Conservation (phyloP, 2,888 invertebrate species). For the Esperia sulphurella region DNA sequence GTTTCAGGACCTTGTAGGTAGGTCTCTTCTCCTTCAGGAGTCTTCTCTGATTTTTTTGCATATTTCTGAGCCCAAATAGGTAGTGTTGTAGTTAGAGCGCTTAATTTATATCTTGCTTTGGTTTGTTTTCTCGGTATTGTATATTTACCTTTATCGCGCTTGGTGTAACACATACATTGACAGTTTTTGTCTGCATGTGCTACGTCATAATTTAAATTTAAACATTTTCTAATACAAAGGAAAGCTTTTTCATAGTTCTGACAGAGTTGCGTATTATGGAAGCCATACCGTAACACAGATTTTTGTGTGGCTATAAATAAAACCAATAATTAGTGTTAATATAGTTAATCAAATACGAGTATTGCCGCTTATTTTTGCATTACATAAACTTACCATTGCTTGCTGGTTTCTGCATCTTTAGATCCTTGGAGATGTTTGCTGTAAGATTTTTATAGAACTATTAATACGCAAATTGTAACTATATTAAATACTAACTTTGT, state of each 20-base stretch:
- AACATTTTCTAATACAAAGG: conserved; percentile 51
- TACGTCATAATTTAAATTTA: conserved; percentile 41
- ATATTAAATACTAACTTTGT: no score
- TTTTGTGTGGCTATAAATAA: not conserved
- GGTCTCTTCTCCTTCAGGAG: no score
- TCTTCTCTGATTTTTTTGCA: no score
- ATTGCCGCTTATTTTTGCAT: not conserved
- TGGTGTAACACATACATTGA: conserved; percentile 43
- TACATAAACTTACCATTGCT: not conserved
- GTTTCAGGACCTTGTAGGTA: no score
- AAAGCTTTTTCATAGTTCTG: conserved; percentile 39
- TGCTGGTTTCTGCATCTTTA: not conserved
- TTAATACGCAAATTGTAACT: no score
- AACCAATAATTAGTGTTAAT: not conserved
- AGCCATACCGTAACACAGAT: conserved; percentile 47
- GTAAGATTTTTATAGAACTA: not conserved
- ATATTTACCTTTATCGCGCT: conserved; percentile 33
- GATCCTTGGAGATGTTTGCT: conserved; percentile 7
- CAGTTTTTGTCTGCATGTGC: conserved; percentile 51
- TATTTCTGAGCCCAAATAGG: conserved; percentile 39
- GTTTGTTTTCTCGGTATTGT: conserved; percentile 11
- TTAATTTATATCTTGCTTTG: conserved; percentile 31
- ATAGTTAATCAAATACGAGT: not conserved
- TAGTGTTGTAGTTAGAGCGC: conserved; percentile 41
- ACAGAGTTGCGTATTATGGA: conserved; percentile 48